Percentiles rank a stretch among this genome's conserved stretches.
Conservation (phyloP, 1,140 invertebrate species). For the Drosophila bocqueti region DNA sequence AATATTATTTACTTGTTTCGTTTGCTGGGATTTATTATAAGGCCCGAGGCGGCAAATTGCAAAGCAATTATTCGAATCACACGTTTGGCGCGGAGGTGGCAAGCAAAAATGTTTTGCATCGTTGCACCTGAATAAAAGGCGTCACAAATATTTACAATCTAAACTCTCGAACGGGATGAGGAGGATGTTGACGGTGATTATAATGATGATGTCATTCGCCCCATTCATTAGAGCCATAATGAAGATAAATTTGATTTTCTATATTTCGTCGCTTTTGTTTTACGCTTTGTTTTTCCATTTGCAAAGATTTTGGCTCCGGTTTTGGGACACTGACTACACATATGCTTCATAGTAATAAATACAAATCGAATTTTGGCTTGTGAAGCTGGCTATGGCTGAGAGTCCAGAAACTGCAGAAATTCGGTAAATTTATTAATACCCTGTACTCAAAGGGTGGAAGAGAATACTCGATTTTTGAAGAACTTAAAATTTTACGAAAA, state of each 20-base stretch:
- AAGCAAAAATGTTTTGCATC: slow-evolving; percentile 67
- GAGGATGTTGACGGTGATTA: slow-evolving; percentile 18
- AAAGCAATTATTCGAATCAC: slow-evolving; percentile 81
- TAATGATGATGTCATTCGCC: slow-evolving; percentile 49
- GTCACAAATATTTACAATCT: slow-evolving; percentile 56
- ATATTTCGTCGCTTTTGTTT: slow-evolving; percentile 50
- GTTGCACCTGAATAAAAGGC: slow-evolving; percentile 66
- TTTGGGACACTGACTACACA: slow-evolving; percentile 18
- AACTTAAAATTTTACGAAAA: no score
- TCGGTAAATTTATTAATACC: background rate
- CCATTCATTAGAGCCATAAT: slow-evolving; percentile 55
- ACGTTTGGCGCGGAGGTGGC: slow-evolving; percentile 61
- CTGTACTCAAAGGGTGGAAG: background rate
- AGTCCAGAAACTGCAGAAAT: slow-evolving; percentile 19
- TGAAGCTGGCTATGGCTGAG: slow-evolving; percentile 1
- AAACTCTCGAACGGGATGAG: background rate
- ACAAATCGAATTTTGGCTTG: slow-evolving; percentile 25
- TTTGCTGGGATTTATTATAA: slow-evolving; percentile 5
- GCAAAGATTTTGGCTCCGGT: slow-evolving; percentile 28
- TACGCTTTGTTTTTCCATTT: slow-evolving; percentile 23
- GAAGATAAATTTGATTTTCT: slow-evolving; percentile 72
- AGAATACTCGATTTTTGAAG: background rate
- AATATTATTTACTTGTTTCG: slow-evolving; percentile 56
- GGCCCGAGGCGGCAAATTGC: slow-evolving; percentile 59
- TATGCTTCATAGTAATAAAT: slow-evolving; percentile 22